phyloP scores from a whole-genome alignment of 2,797 vertebrate species.

The Poecilia velifera region DNA sequence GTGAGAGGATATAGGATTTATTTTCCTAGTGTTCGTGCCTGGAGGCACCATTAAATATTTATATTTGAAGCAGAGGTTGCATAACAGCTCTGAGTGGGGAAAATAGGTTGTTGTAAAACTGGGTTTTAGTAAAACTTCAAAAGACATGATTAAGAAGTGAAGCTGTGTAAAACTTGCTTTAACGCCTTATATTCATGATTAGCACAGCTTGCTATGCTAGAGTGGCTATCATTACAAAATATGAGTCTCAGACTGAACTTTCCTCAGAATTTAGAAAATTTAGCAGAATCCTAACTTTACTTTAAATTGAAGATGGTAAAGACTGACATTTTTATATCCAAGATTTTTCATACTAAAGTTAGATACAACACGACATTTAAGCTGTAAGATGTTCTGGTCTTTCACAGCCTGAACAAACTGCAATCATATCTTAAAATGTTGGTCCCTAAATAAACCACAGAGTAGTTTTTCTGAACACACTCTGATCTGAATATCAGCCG shows the following conservation, averaged over 20 bases:
- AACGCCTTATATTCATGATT: not conserved
- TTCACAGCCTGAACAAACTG: not conserved
- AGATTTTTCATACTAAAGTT: not conserved
- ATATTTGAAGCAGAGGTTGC: not conserved
- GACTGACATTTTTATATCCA: not conserved
- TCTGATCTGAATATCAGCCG: not conserved
- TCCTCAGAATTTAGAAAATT: not conserved
- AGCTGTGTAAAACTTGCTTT: not conserved
- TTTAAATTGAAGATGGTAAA: not conserved
- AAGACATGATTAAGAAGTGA: not conserved
- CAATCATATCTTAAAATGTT: not conserved
- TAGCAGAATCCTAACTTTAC: not conserved
- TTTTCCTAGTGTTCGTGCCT: not conserved
- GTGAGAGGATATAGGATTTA: not conserved
- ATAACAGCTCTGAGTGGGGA: not conserved
- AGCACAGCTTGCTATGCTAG: not conserved
- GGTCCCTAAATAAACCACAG: not conserved
- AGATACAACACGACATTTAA: not conserved
- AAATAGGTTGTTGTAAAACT: not conserved
- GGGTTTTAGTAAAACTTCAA: not conserved
- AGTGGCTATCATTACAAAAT: not conserved
- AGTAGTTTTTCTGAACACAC: not conserved
- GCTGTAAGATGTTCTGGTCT: not conserved
- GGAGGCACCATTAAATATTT: not conserved
- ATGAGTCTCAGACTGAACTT: no score